phyloP scores from a whole-genome alignment of 2,888 invertebrate genomes.

The Lithodes maja region DNA sequence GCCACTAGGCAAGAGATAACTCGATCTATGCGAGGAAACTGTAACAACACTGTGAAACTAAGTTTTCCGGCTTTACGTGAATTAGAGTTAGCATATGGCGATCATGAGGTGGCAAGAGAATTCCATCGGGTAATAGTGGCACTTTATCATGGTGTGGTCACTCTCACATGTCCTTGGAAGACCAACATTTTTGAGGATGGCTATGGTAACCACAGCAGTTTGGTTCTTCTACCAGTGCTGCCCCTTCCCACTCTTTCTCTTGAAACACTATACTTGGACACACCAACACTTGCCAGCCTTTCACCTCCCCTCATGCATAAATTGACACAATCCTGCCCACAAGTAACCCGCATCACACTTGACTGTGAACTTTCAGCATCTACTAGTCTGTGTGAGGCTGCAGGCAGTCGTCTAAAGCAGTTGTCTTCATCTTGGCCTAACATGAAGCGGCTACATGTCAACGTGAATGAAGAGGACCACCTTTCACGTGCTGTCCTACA shows the following conservation, averaged over 20 bases:
- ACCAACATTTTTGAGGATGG: constrained; percentile 60
- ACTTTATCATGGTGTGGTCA: constrained; percentile 41
- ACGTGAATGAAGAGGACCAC: constrained; percentile 39
- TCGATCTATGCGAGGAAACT: background rate
- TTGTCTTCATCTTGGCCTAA: constrained; percentile 27
- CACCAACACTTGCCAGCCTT: constrained; percentile 31
- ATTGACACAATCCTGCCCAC: constrained; percentile 46
- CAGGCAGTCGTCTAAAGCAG: constrained; percentile 32
- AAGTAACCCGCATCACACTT: constrained; percentile 32
- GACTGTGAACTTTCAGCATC: constrained; percentile 26
- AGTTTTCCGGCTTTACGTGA: constrained; percentile 39
- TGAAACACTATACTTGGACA: constrained; percentile 36
- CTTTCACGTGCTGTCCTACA: constrained; percentile 30
- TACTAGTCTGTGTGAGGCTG: background rate
- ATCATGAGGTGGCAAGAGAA: constrained; percentile 38
- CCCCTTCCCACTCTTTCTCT: constrained; percentile 28
- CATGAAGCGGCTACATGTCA: constrained; percentile 36
- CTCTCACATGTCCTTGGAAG: constrained; percentile 52
- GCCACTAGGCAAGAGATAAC: constrained; percentile 17
- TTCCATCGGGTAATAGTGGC: constrained; percentile 50
- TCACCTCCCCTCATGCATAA: constrained; percentile 12
- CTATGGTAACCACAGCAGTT: constrained; percentile 36
- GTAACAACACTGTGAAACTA: background rate
- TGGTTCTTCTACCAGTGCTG: constrained; percentile 41
- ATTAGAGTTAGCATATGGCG: constrained; percentile 56